phyloP scores from a whole-genome alignment of 2,888 invertebrate genomes.

The Drosophila greeni region DNA sequence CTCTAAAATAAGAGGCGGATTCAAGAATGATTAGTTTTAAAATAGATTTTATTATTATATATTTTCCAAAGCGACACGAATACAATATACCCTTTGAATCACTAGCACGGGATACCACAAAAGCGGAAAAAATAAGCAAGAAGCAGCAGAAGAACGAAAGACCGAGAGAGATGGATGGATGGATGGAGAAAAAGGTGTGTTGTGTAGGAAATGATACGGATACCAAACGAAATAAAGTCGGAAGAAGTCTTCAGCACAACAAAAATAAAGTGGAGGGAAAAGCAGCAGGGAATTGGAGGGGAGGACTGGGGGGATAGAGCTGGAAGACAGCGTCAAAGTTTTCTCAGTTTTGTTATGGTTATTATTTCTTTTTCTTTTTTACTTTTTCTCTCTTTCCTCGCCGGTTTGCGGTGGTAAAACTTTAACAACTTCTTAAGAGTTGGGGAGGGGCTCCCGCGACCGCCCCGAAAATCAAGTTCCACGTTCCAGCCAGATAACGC shows the following conservation, averaged over 20 bases:
- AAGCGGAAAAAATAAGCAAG: slow-evolving; percentile 41
- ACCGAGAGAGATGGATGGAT: slow-evolving; percentile 4
- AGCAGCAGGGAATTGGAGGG: slow-evolving; percentile 37
- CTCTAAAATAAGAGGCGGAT: not conserved
- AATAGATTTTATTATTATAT: not conserved
- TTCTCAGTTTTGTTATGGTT: slow-evolving; percentile 52
- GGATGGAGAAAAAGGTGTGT: slow-evolving; percentile 40
- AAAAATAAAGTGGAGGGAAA: slow-evolving; percentile 35
- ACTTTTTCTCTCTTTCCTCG: slow-evolving; percentile 17
- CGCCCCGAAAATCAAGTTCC: slow-evolving; percentile 37
- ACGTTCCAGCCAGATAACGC: slow-evolving; percentile 30
- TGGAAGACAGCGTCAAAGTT: slow-evolving; percentile 51
- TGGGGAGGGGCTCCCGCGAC: slow-evolving; percentile 17
- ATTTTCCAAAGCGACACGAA: too few species aligned
- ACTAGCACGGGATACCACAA: not conserved
- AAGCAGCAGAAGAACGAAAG: slow-evolving; percentile 20
- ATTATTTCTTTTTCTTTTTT: slow-evolving; percentile 42
- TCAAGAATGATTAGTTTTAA: not conserved
- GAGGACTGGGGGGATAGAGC: slow-evolving; percentile 17
- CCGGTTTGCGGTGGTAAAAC: slow-evolving; percentile 45
- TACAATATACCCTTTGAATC: not conserved
- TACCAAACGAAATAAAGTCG: slow-evolving; percentile 39
- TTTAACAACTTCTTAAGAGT: slow-evolving; percentile 68
- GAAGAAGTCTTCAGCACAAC: slow-evolving; percentile 45
- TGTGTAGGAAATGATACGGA: slow-evolving; percentile 44